Evolutionary conservation across 2,797 vertebrate species (phyloP), one percentile per base, ranked within the genome.

Genomic region (Microhierax caerulescens): DNA sequence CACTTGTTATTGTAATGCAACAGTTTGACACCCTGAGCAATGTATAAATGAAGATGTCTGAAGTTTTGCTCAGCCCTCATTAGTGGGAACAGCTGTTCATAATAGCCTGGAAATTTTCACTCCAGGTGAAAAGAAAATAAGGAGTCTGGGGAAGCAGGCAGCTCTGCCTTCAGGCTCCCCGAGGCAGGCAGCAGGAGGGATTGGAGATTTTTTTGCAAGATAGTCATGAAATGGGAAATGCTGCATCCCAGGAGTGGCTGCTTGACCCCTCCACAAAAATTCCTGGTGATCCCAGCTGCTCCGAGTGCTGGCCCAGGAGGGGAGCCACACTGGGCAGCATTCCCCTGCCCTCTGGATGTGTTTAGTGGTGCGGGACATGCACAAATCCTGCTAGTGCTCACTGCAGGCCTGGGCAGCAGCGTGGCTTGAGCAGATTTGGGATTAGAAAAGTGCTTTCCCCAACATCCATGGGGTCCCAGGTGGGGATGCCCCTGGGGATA

Each of bases 1-100:
- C 79, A 43, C 95, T 92, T 80, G 75, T 83, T 93, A 28, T 51
- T 41, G 79, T 88, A 76, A 77, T 3, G 75, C 93, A 95, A 94
- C 94, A 94, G 95, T 94, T 90, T 90, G 88, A 83, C 90, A 92
- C 94, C 92, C 92, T 79, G 83, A 95, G 94, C 57, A 5, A 70
- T 1, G 75, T 16, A 48, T 17, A 57, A 85, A 92, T 93, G 47
- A 80, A 93, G 88, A 59, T 51, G 90, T 86, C 94, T 88, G 96
- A 90, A 90, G 85, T 83, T 94, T 76, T 10, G 12, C 64, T 95
- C 22, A 22, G 34, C 22, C 63, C 47, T 84, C 54, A 3, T 50
- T 65, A 90, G 75, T 1, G 4, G 81, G 57, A 96, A 43, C 8
- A 48, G 90, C 82, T 95, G 34, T 79, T 93, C 70, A 41, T 32